A percentile compares a stretch with the other conserved stretches of the same genome.
These are phyloP conservation scores for Numenius arquata DNA, from an alignment of 2,113 vertebrate species.

Conservation along the genomic window DNA sequence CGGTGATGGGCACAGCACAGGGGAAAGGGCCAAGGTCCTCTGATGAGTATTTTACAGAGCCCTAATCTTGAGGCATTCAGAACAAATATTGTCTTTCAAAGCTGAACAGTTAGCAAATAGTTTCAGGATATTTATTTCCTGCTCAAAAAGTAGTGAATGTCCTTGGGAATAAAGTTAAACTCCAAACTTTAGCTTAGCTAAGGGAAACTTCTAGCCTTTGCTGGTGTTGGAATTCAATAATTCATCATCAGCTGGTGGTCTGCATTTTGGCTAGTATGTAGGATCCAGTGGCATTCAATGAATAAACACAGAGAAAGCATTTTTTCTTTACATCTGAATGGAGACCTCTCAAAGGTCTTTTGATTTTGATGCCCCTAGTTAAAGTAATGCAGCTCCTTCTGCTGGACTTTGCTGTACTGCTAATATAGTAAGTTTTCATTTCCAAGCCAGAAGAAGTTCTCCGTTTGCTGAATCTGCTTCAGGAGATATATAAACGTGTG, in stretches of 20 bases:
- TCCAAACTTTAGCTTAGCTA: neutral
- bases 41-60: neutral
- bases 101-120: neutral
- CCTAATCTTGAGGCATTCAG: neutral
- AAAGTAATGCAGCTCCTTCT: neutral
- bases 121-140: neutral
- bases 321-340: neutral
- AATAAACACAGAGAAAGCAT: neutral
- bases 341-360: neutral
- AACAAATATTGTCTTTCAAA: neutral
- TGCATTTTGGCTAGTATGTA: neutral
- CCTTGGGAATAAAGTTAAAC: neutral
- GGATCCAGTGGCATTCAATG: neutral
- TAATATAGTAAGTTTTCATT: neutral
- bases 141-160: neutral
- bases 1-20: constrained; percentile 66
- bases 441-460: neutral
- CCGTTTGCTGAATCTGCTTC: neutral
- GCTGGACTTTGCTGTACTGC: neutral
- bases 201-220: neutral
- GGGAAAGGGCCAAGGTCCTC: neutral
- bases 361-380: neutral
- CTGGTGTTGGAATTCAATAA: neutral
- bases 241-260: neutral
- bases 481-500: neutral